phyloP scores from a whole-genome alignment of 2,113 vertebrate genomes.

The Okapia johnstoni region DNA sequence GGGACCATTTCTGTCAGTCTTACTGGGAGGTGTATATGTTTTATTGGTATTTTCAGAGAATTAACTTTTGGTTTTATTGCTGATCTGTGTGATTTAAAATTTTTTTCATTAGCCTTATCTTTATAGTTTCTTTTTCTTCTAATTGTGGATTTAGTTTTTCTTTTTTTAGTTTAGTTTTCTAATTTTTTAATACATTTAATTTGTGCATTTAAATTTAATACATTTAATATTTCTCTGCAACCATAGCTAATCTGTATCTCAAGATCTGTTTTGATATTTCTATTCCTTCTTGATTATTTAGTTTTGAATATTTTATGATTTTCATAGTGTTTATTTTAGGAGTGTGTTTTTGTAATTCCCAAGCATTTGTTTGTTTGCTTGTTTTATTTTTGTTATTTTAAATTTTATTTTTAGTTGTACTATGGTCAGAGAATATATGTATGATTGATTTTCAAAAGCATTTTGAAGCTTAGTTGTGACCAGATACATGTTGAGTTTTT shows the following conservation, averaged over 20 bases:
- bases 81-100: not conserved
- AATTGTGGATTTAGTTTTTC: not conserved
- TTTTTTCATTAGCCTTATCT: not conserved
- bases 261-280: not conserved
- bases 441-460: not conserved
- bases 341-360: not conserved
- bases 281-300: not conserved
- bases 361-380: not conserved
- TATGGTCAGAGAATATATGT: not conserved
- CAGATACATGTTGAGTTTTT: not conserved
- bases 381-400: not conserved
- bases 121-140: not conserved
- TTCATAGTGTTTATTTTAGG: slow-evolving; percentile 18
- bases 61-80: not conserved
- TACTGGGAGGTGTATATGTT: not conserved
- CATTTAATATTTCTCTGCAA: not conserved
- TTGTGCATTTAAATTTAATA: not conserved
- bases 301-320: slow-evolving; percentile 18
- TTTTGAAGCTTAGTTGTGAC: not conserved
- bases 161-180: not conserved
- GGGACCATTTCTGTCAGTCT: not conserved
- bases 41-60: not conserved
- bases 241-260: not conserved
- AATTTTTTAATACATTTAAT: not conserved
- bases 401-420: not conserved